Percentiles rank a stretch among this genome's conserved stretches.
Conservation (phyloP, 2,797 vertebrate species). For the Graptemys geographica region DNA sequence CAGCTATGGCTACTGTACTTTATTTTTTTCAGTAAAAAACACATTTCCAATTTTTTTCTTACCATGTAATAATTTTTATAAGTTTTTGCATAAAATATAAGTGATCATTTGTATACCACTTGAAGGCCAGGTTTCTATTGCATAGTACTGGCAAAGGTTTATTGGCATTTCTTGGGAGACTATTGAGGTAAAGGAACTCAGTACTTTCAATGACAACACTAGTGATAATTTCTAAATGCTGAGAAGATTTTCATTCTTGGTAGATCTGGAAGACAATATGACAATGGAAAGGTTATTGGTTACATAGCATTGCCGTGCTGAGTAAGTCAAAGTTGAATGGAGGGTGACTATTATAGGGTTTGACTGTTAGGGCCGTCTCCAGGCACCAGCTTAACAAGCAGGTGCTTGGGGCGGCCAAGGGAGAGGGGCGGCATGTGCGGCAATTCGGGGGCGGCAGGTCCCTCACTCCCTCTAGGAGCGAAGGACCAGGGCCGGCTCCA, state of each 20-base stretch:
- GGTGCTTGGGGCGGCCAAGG: too few relatives aligned
- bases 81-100: not conserved
- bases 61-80: not conserved
- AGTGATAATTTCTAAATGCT: constrained; percentile 8
- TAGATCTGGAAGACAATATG: constrained; percentile 2
- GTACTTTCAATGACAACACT: constrained; percentile 9
- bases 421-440: too few relatives aligned
- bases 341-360: not conserved
- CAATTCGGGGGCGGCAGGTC: too few relatives aligned
- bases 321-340: constrained; percentile 2
- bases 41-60: not conserved
- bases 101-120: not conserved
- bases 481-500: too few relatives aligned
- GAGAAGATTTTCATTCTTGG: not conserved
- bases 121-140: not conserved
- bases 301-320: not conserved
- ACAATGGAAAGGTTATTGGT: constrained; percentile 15
- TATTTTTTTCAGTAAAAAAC: not conserved
- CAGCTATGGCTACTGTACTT: not conserved
- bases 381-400: too few relatives aligned
- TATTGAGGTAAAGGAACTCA: not conserved
- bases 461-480: too few relatives aligned
- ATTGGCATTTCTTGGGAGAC: constrained; percentile 13
- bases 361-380: not conserved
- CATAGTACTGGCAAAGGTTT: not conserved